phyloP scores from a whole-genome alignment of 1,140 invertebrate genomes.

The Pygmarrhopalites habei region DNA sequence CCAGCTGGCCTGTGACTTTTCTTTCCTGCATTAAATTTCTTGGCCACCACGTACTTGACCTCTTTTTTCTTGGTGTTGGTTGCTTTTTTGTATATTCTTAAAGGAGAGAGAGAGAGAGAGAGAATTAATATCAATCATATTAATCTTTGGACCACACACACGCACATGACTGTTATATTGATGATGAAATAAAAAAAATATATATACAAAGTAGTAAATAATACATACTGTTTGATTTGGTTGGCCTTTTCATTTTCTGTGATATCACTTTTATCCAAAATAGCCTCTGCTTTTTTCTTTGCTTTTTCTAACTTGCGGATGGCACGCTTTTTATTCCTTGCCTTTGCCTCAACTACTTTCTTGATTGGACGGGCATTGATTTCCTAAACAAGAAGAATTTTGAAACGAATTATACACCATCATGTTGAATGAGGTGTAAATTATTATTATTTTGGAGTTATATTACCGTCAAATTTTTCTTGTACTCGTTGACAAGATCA shows the following conservation, averaged over 20 bases:
- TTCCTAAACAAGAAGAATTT: constrained; percentile 56
- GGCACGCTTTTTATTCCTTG: constrained; percentile 87
- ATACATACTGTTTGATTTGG: constrained; percentile 76
- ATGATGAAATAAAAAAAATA: not conserved
- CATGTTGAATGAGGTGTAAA: not conserved
- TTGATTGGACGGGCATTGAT: constrained; percentile 92
- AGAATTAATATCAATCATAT: no score
- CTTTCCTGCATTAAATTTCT: constrained; percentile 74
- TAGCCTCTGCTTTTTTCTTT: constrained; percentile 86
- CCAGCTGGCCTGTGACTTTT: constrained; percentile 69
- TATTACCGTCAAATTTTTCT: constrained; percentile 31
- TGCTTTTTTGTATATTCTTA: constrained; percentile 78
- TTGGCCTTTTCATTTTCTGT: constrained; percentile 83
- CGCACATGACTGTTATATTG: no score
- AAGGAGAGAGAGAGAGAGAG: constrained; percentile 35
- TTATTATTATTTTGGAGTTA: not conserved
- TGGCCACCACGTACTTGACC: constrained; percentile 88
- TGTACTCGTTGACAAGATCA: constrained; percentile 36
- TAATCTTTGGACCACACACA: no score
- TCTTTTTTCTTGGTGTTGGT: constrained; percentile 75
- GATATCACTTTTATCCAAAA: constrained; percentile 84
- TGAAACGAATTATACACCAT: no score
- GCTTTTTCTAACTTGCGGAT: constrained; percentile 81
- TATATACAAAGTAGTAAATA: not conserved
- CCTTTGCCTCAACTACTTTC: constrained; percentile 97